A percentile compares a stretch with the other conserved stretches of the same genome.
phyloP scores from a whole-genome alignment of 2,888 invertebrate genomes.

The Andrena bucephala region DNA sequence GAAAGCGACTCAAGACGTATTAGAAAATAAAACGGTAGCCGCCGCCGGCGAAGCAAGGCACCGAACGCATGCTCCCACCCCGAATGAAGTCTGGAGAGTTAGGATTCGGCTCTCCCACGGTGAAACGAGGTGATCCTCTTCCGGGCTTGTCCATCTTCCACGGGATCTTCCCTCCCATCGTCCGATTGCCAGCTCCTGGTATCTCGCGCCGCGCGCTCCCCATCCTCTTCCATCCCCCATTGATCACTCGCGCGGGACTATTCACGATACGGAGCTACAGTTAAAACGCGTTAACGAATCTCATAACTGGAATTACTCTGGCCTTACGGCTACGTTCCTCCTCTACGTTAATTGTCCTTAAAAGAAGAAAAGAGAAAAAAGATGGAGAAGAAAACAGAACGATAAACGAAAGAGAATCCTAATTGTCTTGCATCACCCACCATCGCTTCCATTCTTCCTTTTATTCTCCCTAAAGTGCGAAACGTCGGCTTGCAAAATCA shows the following conservation, averaged over 20 bases:
- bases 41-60: conserved; percentile 47
- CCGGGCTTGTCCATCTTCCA: background rate
- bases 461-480: conserved; percentile 59
- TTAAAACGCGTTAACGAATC: conserved; percentile 67
- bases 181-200: conserved; percentile 19
- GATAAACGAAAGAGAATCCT: conserved; percentile 34
- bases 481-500: conserved; percentile 73
- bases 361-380: conserved; percentile 30
- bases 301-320: conserved; percentile 57
- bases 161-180: background rate
- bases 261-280: conserved; percentile 64
- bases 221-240: background rate
- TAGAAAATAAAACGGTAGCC: conserved; percentile 48
- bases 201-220: conserved; percentile 19
- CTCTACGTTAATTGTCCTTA: conserved; percentile 48
- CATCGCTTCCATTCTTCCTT: conserved; percentile 18
- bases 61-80: conserved; percentile 37
- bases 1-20: conserved; percentile 50
- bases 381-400: no score
- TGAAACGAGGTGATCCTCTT: conserved; percentile 31
- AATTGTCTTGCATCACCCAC: background rate
- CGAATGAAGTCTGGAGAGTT: conserved; percentile 26
- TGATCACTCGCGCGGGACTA: conserved; percentile 40
- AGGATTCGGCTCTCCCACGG: conserved; percentile 34
- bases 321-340: conserved; percentile 55